Conservation (phyloP, 2,888 invertebrate species). For the Halictus ligatus region DNA sequence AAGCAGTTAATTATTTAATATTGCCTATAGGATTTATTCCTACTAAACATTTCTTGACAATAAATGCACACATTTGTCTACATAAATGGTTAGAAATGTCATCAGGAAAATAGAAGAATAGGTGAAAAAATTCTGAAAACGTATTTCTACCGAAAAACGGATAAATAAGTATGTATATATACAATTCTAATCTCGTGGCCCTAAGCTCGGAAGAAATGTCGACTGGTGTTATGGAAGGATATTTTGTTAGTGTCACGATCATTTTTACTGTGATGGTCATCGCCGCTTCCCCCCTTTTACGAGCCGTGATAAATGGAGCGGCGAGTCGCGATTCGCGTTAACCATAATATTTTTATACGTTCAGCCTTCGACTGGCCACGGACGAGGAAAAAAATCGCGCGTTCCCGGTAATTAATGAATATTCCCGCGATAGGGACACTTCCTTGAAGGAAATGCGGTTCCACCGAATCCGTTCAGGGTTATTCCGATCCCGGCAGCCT, state of each 20-base stretch:
- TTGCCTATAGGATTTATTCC: no score
- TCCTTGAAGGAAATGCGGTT: slow-evolving; percentile 49
- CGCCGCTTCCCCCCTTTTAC: neutral
- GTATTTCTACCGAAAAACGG: no score
- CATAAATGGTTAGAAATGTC: no score
- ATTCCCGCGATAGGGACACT: slow-evolving; percentile 43
- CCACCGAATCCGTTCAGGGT: slow-evolving; percentile 24
- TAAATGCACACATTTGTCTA: no score
- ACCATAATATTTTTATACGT: neutral
- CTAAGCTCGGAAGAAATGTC: neutral
- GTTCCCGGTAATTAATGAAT: slow-evolving; percentile 49
- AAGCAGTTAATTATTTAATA: no score
- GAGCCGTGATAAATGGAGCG: neutral
- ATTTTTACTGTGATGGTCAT: neutral
- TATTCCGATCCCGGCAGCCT: slow-evolving; percentile 28
- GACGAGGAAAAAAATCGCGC: slow-evolving; percentile 29
- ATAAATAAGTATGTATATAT: neutral
- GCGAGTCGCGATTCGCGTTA: neutral
- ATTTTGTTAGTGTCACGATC: neutral
- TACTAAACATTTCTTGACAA: no score
- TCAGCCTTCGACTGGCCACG: neutral
- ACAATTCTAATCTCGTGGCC: neutral
- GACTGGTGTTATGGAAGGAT: neutral
- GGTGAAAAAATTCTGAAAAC: no score
- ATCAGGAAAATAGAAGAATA: no score